Base-by-base conservation (phyloP, 2,797 vertebrate genomes). In the Anomalospiza imberbis region DNA sequence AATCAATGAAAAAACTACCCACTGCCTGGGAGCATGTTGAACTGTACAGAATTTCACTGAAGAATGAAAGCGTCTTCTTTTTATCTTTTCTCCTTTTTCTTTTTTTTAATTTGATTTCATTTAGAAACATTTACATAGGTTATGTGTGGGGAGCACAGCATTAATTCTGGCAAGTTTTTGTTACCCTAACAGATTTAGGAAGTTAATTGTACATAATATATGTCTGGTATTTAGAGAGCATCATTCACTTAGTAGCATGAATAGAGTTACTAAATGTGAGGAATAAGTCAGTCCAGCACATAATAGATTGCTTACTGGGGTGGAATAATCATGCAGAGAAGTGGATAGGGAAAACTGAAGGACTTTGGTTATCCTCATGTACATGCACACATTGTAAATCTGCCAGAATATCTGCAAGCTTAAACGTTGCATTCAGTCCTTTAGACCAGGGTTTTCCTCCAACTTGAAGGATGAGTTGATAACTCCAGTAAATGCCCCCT, bases 321-420 rank as follows among this genome's bases (percentile, higher is more conserved):
- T 91, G 68, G 28, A 96, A 88, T 80, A 91, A 92, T 78, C 47
- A 22, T 54, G 38, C 51, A 76, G 50, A 91, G 40, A 77, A 74
- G 24, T 66, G 55, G 48, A 63, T 40, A 28, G n/a, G 53, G 62
- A 70, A 93, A 94, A 66, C 34, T 36, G 31, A 75, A 94, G 34
- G 45, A 60, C 60, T 62, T 83, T 12, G 8, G 10, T 66, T 91
- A n/a, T 70, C 76, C 40, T 51, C 11, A 25, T 60, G 36, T 75
- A 53, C 13, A 17, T 12, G 24, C 9, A 40, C 2, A 5, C 2
- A 0, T 21, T 54, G 50, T 61, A 90, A 90, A 63, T 60, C 53
- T 85, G 4, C 10, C 63, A 51, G 21, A 72, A 47, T 31, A 55
- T 50, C 62, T 84, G 20, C 24, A 45, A 84, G 18, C 10, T 58